Evolutionary conservation across 2,113 vertebrate species (phyloP), one percentile per base, ranked within the genome.

Genomic region (Scomber scombrus): DNA sequence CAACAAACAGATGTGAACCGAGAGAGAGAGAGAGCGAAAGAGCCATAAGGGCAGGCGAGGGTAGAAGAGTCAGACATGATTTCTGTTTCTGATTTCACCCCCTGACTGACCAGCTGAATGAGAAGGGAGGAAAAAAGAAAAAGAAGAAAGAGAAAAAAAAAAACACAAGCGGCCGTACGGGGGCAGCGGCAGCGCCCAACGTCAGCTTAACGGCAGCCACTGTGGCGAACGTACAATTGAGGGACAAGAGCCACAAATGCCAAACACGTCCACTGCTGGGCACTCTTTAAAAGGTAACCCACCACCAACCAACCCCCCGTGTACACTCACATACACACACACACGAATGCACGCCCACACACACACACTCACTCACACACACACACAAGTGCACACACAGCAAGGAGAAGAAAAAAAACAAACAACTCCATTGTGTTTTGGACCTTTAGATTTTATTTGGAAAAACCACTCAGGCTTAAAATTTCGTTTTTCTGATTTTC

Each of bases 231-330:
- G 61, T 72, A 94, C 89, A 95, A 93, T 93, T 76, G 62, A 73
- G 80, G 82, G 82, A 93, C 94, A 94, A 93, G 91, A 75, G 91
- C 84, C 88, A 72, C 85, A 85, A 88, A 93, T 95, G 93, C 94
- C 91, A 93, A 94, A 95, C 94, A 94, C 92, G 93, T 95, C 90
- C 93, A 93, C 94, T 93, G 90, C 94, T 95, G 93, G 87, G 91
- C 91, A 93, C 87, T 82, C 84, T 90, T 88, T 86, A 92, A 91
- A 94, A 89, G 87, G 85, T 89, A 88, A 75, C 81, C 82, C 83
- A 80, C 81, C 71, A 87, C 85, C 51, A 81, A 80, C 78, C 71
- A 79, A 75, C 60, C 81, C 70, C 75, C 68, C 11, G 19, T 85
- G 80, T 80, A 76, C 58, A 40, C 51, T 23, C 49, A 69, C 76